Evolutionary conservation across 2,113 vertebrate genomes (phyloP).

Genomic region (Notothenia rossii): DNA sequence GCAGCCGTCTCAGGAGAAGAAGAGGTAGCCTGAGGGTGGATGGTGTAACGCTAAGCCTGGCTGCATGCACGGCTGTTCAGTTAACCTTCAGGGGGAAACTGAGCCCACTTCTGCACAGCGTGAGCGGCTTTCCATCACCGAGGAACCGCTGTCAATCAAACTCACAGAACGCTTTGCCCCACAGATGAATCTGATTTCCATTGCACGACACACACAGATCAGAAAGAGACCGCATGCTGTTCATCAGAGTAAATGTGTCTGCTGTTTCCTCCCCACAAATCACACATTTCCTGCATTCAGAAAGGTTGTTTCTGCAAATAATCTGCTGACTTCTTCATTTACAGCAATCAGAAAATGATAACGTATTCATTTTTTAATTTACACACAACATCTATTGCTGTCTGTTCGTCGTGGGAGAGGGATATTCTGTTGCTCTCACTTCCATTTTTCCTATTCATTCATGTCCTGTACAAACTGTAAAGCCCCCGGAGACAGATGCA

Average conservation of each 20-base stretch:
- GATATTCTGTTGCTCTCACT: too few relatives aligned
- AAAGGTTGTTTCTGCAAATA: not conserved
- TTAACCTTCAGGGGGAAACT: constrained; percentile 74
- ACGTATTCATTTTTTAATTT: too few relatives aligned
- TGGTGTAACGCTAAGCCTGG: constrained; percentile 75
- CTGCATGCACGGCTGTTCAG: constrained; percentile 70
- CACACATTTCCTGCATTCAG: constrained; percentile 6
- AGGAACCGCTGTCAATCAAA: constrained; percentile 70
- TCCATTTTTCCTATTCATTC: too few relatives aligned
- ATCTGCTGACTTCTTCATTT: constrained; percentile 29
- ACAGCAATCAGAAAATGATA: not conserved
- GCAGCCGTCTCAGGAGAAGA: constrained; percentile 63
- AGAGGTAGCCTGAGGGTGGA: constrained; percentile 70
- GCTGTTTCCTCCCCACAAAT: constrained; percentile 40
- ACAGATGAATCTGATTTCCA: constrained; percentile 54
- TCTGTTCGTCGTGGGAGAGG: too few relatives aligned
- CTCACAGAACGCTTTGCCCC: constrained; percentile 21
- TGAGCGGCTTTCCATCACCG: constrained; percentile 60
- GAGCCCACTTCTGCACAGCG: constrained; percentile 65
- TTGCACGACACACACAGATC: constrained; percentile 39
- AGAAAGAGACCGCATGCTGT: constrained; percentile 53
- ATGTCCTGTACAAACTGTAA: too few relatives aligned
- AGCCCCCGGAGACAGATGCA: too few relatives aligned
- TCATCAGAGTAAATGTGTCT: constrained; percentile 51
- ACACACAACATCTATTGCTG: too few relatives aligned